Conservation (phyloP, 1,140 invertebrate genomes). For the Anastrepha obliqua region DNA sequence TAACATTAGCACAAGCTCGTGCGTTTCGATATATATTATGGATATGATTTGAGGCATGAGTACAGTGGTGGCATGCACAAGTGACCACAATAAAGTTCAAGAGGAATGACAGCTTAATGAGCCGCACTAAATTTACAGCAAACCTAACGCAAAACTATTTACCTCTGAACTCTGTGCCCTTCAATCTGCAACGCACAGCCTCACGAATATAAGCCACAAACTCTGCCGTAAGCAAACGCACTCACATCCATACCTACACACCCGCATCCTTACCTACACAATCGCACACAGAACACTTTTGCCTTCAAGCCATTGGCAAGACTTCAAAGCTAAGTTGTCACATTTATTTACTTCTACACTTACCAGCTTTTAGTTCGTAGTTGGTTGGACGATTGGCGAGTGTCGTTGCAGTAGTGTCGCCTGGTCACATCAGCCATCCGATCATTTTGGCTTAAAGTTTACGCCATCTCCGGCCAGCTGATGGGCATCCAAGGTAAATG, state of each 20-base stretch:
- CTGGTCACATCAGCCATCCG: conserved; percentile 17
- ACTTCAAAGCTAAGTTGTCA: not conserved
- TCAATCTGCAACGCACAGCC: not conserved
- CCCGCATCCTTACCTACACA: not conserved
- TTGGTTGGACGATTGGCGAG: not conserved
- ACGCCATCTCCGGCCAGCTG: not conserved
- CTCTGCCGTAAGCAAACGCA: too few species aligned
- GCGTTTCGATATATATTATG: too few species aligned
- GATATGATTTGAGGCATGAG: not conserved
- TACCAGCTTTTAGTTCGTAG: not conserved
- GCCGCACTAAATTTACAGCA: conserved; percentile 46
- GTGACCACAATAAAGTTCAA: conserved; percentile 44
- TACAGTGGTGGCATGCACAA: not conserved
- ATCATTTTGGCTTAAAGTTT: not conserved
- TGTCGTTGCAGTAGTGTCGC: not conserved
- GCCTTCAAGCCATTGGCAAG: not conserved
- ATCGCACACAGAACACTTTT: not conserved
- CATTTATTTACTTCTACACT: not conserved
- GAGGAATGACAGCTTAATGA: conserved; percentile 43
- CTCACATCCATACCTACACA: not conserved
- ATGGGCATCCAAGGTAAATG: conserved; percentile 12
- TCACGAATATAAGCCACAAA: not conserved
- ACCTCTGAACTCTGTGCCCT: conserved; percentile 17
- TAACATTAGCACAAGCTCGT: too few species aligned
- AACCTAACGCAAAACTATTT: conserved; percentile 1